phyloP scores from a whole-genome alignment of 30 jellyfish, hydroid and myxozoan species.

The Phacellophora camtschatica region DNA sequence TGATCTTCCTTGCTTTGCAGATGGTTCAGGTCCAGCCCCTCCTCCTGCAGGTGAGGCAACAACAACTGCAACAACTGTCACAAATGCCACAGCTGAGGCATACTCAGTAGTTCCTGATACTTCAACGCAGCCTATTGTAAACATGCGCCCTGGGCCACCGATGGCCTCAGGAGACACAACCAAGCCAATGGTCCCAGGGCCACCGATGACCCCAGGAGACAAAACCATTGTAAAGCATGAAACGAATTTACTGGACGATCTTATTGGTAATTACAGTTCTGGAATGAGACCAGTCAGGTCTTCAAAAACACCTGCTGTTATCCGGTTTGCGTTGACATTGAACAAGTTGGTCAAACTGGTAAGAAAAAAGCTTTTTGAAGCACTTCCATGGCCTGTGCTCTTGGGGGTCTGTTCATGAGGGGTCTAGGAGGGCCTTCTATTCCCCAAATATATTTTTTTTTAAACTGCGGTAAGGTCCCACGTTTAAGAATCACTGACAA shows the following conservation, averaged over 20 bases:
- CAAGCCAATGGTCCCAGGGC: background rate
- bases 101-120: too few relatives aligned
- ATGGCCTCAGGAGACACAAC: too few relatives aligned
- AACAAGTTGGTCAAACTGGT: slow-evolving; percentile 28
- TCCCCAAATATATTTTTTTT: too few relatives aligned
- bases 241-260: background rate
- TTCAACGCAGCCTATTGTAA: background rate
- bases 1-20: too few relatives aligned
- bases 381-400: background rate
- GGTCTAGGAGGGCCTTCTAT: too few relatives aligned
- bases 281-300: slow-evolving; percentile 54
- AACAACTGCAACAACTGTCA: background rate
- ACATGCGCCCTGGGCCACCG: too few relatives aligned
- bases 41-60: too few relatives aligned
- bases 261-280: slow-evolving; percentile 26
- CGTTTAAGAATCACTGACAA: too few relatives aligned
- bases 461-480: too few relatives aligned
- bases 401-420: too few relatives aligned
- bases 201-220: background rate
- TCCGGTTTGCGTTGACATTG: slow-evolving; percentile 3
- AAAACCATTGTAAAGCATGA: slow-evolving; percentile 5
- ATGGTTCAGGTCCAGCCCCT: too few relatives aligned
- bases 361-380: background rate
- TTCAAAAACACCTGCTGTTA: slow-evolving; percentile 15
- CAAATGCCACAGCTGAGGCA: background rate